Evolutionary conservation across 1,140 invertebrate genomes (phyloP).

Genomic region (Nasonia giraulti): DNA sequence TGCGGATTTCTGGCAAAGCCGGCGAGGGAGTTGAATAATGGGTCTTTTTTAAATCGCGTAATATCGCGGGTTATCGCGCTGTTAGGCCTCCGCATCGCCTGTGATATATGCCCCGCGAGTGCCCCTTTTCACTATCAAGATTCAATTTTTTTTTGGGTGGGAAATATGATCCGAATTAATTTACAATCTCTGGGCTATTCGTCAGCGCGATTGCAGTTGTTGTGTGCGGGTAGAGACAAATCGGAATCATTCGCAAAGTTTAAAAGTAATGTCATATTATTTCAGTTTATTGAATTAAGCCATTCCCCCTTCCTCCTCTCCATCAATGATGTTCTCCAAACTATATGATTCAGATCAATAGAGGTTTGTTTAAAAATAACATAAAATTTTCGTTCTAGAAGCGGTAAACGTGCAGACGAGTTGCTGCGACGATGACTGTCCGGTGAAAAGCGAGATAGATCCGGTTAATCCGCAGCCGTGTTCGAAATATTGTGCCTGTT

Average conservation of each 20-base stretch:
- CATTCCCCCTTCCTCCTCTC: no score
- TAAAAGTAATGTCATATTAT: no score
- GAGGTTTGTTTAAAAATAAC: neutral
- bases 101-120: neutral
- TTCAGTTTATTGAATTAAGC: no score
- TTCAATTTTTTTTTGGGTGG: neutral
- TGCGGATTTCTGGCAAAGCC: neutral
- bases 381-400: constrained; percentile 6
- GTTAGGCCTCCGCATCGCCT: neutral
- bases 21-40: neutral
- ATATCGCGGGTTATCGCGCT: neutral
- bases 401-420: constrained; percentile 1
- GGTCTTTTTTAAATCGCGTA: neutral
- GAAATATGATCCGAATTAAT: neutral
- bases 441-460: neutral
- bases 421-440: neutral
- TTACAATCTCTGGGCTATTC: neutral
- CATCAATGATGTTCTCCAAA: neutral
- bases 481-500: constrained; percentile 38
- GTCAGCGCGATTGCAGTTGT: no score
- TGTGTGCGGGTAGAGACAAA: no score
- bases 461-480: constrained; percentile 13
- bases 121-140: neutral
- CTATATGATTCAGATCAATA: neutral
- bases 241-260: no score